Evolutionary conservation across 1,140 invertebrate genomes (phyloP), one percentile per base, ranked within the genome.

Genomic region (Steinernema feltiae): DNA sequence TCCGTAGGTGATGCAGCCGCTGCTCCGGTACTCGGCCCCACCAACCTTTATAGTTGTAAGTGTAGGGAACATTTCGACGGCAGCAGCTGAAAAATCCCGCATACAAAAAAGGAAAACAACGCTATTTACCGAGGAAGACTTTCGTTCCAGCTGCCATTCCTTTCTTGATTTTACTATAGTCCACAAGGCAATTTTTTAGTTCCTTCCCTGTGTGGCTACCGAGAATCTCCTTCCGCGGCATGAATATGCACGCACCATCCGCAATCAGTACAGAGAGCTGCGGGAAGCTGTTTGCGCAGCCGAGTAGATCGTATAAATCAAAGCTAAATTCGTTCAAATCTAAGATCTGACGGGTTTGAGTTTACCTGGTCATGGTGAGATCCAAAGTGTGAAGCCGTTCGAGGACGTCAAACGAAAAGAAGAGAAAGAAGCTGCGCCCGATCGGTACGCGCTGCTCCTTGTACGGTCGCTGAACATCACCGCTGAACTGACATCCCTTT

Each of bases 401-500:
- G 53, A 63, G 24, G 53, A 63, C 24, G 53, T 63, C 53, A 21
- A 63, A 63, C 12, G 53, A 63, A 21, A 63, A 63, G 24, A 63
- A 63, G 53, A 63, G 53, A 27, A 63, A 63, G 53, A 63, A 63
- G 53, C 53, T 63, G 12, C 53, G 53, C 2, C 53, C 53, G 53
- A 63, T 63, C 15, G 53, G 53, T 3, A 63, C 53, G 12, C 53
- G 12, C 24, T 63, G 53, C 24, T 15, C 15, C 53, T 63, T 63
- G 53, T 63, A 63, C 12, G 53, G 53, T 3, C 24, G 7, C 53
- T 63, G 24, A 3, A 63, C 2, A 27, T 15, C 15, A 63, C 7
- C n/a, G n/a, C n/a, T n/a, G 53, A 63, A 63, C 24, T 63, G 3
- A 27, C 53, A 3, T 63, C 24, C 7, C 24, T 63, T 63, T 17